Base-by-base conservation (phyloP, 2,113 vertebrate genomes). In the mouse (Mus musculus) region DNA sequence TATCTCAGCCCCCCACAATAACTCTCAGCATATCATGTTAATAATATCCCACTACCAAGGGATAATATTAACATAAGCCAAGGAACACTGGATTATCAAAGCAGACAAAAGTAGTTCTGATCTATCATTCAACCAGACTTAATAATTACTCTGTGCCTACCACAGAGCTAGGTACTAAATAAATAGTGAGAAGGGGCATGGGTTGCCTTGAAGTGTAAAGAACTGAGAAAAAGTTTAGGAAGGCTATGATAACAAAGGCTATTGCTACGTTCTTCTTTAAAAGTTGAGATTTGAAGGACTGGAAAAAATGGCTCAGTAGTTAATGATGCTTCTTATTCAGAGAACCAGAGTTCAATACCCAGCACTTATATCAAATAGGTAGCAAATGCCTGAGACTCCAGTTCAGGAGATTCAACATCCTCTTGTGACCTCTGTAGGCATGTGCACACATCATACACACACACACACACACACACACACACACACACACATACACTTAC, bases 171-270 rank as follows among this genome's bases (percentile, higher is more conserved):
- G 1, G 36, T 84, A 52, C 78, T 90, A 88, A 90, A 49, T 30
- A 88, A 14, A 59, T 3, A 19, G 10, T 10, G 4, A 56, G 90
- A 52, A 59, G 33, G 11, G 42, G 8, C 3, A 56, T 63, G 13
- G 16, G 7, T 84, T 91, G 12, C 9, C 46, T 90, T 72, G 87
- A 93, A 75, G 36, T 80, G 86, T 7, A 80, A 93, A 95, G 26
- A 30, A 80, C 71, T 36, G 56, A 71, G 33, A 77, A 82, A 33
- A 73, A 39, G 24, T 52, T 33, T 75, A 72, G 28, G 69, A 59
- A 5, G 3, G 3, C 5, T 39, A 39, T 36, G 11, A 76, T 39
- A 67, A n/a, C 69, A 28, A 6, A 95, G 22, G 10, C 39, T 17
- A 71, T 71, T 54, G 5, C 39, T 39, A 30, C 33, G 2, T 28